Evolutionary conservation across 2,113 vertebrate genomes (phyloP), one percentile per base, ranked within the genome.

Genomic region (Phaetusa simplex): DNA sequence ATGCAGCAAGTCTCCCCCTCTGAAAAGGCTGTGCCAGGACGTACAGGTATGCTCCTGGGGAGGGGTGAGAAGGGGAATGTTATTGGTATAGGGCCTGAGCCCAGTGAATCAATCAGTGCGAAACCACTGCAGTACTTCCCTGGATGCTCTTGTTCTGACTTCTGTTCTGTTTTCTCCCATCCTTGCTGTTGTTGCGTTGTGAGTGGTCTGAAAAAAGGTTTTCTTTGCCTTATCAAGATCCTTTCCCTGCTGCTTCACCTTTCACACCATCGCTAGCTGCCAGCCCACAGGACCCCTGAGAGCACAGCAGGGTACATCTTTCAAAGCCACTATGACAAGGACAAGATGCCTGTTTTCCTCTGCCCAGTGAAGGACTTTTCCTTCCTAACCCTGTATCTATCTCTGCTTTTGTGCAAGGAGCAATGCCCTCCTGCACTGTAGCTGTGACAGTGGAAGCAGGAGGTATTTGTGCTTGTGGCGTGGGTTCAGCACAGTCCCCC

Each of bases 21-120:
- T 99, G 85, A 99, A 99, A 83, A 98, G 99, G 8, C 36, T 98
- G 58, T 99, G 99, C 82, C 99, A 99, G 5, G 98, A 99, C 11
- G 82, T 99, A 5, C 99, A 99, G 99, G 99, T 99, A 95, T 78
- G 97, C 83, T 95, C 16, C 71, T 66, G 40, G 6, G 11, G 58
- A 53, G 64, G 55, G 24, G 7, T 26, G 34, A n/a, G 38, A 66
- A 27, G 8, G 15, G 17, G 9, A 26, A 23, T 9, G 74, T 82
- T 29, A 34, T 38, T 80, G 32, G 11, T 56, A 2, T 53, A 38
- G 50, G 47, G 69, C n/a, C 32, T 43, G 61, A 89, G 24, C 49
- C 38, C 71, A 93, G 55, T 16, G 38, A 30, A 43, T 26, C 27
- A 18, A 2, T 50, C 2, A 1, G 34, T 77, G 32, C 50, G 50